Evolutionary conservation across 2,113 vertebrate species (phyloP), one percentile per base, ranked within the genome.

Genomic region (Chionodraco myersi): DNA sequence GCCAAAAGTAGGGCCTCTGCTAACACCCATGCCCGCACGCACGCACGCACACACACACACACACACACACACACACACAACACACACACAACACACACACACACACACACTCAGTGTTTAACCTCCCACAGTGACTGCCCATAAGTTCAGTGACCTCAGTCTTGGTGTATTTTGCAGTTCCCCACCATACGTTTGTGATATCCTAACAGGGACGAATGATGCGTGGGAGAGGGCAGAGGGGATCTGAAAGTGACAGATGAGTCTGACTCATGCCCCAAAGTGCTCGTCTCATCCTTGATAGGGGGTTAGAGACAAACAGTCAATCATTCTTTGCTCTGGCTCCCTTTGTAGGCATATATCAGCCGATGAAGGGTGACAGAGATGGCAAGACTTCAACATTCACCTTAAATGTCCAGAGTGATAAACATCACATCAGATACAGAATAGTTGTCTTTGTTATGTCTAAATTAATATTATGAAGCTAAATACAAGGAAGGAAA

Each of bases 231-330:
- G 56, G 66, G 14, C 10, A 30, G 54, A 36, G 0, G 15, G 5
- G 36, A 15, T 12, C 52, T 72, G 63, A 80, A 15, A 80, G 60
- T 84, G 79, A 90, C 82, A 73, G 58, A 90, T 77, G 79, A 75
- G 77, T 45, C 56, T 63, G 58, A 78, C 49, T 62, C 62, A 77
- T 10, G 26, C 75, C 76, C 60, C 66, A 68, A 63, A 86, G 77
- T 73, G 69, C 63, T 72, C 3, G 56, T 73, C 72, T 81, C 62
- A 72, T 75, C 58, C 49, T 57, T 62, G 66, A 80, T 65, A 15
- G 59, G 77, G 54, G 59, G 75, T 75, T 57, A 57, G 26, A 72
- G 67, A 86, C 77, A 80, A 88, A 82, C 75, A 81, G 49, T 82
- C 77, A 75, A 62, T 88, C 83, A 84, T 82, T 85, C 51, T 79